Percentiles rank a stretch among this genome's conserved stretches.
Conservation (phyloP, 2,797 vertebrate genomes). For the Corythornis leucogaster region DNA sequence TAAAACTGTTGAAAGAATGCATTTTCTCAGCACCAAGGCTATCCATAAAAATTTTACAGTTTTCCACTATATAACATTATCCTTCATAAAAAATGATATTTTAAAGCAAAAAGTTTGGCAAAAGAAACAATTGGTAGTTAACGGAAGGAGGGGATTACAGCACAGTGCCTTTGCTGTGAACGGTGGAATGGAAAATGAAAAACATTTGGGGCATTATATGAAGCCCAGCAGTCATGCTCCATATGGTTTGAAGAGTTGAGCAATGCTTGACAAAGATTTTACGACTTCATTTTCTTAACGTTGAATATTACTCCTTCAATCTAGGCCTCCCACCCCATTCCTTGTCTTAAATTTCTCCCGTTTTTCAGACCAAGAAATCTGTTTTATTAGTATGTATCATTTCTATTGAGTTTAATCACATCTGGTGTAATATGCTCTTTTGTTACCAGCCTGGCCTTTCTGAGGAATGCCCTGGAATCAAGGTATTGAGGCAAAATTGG, state of each 20-base stretch:
- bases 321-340: constrained; percentile 18
- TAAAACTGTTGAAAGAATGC: constrained; percentile 74
- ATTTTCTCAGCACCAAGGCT: constrained; percentile 71
- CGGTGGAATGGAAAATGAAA: constrained; percentile 64
- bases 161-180: constrained; percentile 37
- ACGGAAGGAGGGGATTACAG: constrained; percentile 55
- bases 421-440: neutral
- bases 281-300: constrained; percentile 70
- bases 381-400: neutral
- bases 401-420: constrained; percentile 27
- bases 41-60: constrained; percentile 75
- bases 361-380: constrained; percentile 54
- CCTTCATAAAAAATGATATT: constrained; percentile 78
- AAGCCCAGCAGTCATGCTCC: constrained; percentile 65
- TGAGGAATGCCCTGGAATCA: neutral
- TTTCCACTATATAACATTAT: constrained; percentile 76
- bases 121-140: constrained; percentile 73
- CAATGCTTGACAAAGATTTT: constrained; percentile 69
- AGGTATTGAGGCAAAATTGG: neutral
- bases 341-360: constrained; percentile 44
- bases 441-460: neutral
- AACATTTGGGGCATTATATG: constrained; percentile 63
- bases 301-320: constrained; percentile 53
- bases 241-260: constrained; percentile 68
- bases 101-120: constrained; percentile 76